These are phyloP conservation scores for Dasyurus viverrinus DNA, from an alignment of 2,113 vertebrate genomes.

Conservation along the genomic window DNA sequence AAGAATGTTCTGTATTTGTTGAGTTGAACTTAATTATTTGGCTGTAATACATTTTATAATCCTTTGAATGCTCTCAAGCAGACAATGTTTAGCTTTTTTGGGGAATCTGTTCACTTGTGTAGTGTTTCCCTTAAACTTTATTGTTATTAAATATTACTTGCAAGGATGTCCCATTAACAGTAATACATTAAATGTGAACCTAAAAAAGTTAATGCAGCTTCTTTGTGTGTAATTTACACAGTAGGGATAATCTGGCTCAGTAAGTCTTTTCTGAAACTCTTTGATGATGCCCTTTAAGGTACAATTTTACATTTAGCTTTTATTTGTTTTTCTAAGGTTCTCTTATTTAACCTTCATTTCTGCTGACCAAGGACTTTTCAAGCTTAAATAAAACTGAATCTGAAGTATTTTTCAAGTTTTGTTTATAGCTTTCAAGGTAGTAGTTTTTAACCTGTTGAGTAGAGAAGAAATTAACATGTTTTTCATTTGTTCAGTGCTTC, in stretches of 20 bases:
- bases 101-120: neutral
- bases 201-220: slow-evolving; percentile 17
- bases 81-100: neutral
- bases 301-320: neutral
- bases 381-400: neutral
- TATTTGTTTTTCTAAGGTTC: neutral
- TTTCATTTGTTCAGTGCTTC: neutral
- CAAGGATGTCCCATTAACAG: neutral
- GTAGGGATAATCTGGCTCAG: neutral
- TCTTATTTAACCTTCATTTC: neutral
- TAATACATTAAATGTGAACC: slow-evolving; percentile 28
- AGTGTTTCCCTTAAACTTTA: slow-evolving; percentile 9
- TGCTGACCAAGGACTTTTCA: neutral
- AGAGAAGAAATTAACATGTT: neutral
- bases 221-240: neutral
- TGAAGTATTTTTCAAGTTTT: neutral
- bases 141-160: slow-evolving; percentile 6
- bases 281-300: slow-evolving; percentile 9
- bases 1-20: neutral
- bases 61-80: neutral
- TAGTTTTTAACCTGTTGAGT: neutral
- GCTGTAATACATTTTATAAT: neutral
- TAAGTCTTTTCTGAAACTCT: neutral
- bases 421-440: neutral
- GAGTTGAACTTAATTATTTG: neutral